Evolutionary conservation across 2,113 vertebrate genomes (phyloP).

Genomic region (Brachypteracias leptosomus): DNA sequence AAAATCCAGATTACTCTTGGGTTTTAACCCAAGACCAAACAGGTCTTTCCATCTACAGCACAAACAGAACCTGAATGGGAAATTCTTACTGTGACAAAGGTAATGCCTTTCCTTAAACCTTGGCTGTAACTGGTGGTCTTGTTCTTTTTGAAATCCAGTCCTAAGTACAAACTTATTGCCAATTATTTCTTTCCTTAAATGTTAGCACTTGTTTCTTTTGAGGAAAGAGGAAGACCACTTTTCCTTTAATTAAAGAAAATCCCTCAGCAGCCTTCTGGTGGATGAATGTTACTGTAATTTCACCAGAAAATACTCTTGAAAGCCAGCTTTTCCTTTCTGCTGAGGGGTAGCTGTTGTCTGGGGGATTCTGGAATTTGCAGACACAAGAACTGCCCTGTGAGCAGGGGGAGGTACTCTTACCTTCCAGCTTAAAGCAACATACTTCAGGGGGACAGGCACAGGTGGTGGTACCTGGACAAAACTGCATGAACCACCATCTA

Average conservation of each 20-base stretch:
- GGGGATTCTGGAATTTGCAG: background rate
- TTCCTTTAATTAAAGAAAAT: conserved; percentile 33
- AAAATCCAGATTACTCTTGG: background rate
- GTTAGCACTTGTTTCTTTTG: background rate
- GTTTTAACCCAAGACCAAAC: background rate
- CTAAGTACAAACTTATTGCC: background rate
- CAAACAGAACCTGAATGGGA: background rate
- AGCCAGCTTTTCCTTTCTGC: background rate
- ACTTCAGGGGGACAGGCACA: background rate
- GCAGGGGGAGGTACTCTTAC: background rate
- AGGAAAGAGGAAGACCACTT: background rate
- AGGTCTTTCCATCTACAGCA: background rate
- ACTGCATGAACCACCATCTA: background rate
- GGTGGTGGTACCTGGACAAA: background rate
- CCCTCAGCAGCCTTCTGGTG: background rate
- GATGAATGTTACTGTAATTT: background rate
- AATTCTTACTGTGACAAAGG: background rate
- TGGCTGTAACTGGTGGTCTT: background rate
- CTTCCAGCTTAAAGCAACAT: background rate
- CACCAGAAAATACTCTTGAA: conserved; percentile 25
- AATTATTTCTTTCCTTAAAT: conserved; percentile 13
- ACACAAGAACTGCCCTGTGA: background rate
- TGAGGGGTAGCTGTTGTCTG: background rate
- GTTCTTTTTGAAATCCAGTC: background rate
- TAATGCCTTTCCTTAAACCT: background rate